These are phyloP conservation scores for Aporrectodea caliginosa DNA, from an alignment of 1,140 invertebrate genomes.

Conservation along the genomic window DNA sequence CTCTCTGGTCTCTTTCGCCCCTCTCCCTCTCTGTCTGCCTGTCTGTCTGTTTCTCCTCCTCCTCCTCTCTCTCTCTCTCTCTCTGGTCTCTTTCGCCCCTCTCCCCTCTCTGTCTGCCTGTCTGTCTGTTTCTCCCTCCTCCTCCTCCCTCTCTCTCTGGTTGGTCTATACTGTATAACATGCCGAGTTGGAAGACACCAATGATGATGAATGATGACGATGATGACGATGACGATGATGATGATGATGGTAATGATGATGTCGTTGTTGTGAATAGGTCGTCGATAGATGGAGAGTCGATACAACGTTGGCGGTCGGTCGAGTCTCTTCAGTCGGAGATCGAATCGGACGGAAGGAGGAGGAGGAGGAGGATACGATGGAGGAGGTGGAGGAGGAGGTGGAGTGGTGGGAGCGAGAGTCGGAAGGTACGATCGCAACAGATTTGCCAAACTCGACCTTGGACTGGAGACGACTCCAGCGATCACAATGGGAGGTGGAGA, in stretches of 20 bases:
- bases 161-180: too few species aligned
- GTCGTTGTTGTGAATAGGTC: background rate
- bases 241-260: background rate
- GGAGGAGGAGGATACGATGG: background rate
- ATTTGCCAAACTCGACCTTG: background rate
- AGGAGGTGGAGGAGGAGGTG: background rate
- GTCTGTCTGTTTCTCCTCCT: too few species aligned
- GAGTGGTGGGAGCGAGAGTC: background rate
- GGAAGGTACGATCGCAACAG: background rate
- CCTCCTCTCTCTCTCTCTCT: too few species aligned
- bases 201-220: background rate
- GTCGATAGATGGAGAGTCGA: background rate
- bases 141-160: too few species aligned
- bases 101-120: too few species aligned
- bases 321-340: background rate
- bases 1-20: too few species aligned
- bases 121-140: too few species aligned
- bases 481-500: too few species aligned
- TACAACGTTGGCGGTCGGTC: background rate
- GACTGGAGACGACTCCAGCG: too few species aligned
- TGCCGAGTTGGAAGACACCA: background rate
- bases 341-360: background rate
- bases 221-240: background rate
- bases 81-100: too few species aligned
- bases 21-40: too few species aligned